Percentiles rank a stretch among this genome's conserved stretches.
Evolutionary conservation across 2,113 vertebrate species (phyloP).

Genomic region (Dromaius novaehollandiae): DNA sequence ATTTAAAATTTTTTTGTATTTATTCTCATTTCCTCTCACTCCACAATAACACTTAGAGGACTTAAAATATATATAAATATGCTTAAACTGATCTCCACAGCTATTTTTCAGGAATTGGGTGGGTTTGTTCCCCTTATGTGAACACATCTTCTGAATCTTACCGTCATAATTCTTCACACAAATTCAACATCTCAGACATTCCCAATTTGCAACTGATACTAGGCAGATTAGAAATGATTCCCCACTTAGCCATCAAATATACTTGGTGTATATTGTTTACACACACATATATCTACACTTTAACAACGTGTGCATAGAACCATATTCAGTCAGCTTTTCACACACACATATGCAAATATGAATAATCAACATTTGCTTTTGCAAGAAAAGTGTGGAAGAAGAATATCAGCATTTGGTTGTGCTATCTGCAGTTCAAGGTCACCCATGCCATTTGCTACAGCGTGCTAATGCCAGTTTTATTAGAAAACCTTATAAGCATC

Average conservation of each 20-base stretch:
- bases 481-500: constrained; percentile 79
- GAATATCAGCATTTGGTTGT: not conserved
- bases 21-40: not conserved
- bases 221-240: not conserved
- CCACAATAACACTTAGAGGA: not conserved
- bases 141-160: not conserved
- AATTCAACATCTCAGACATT: not conserved
- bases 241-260: not conserved
- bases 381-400: not conserved
- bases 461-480: constrained; percentile 74
- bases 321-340: not conserved
- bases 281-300: not conserved
- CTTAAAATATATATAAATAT: not conserved
- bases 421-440: constrained; percentile 68
- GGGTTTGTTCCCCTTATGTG: not conserved
- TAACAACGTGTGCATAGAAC: not conserved
- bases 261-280: not conserved
- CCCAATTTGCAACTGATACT: not conserved
- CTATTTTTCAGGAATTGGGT: not conserved
- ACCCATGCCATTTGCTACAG: constrained; percentile 36
- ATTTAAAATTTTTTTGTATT: not conserved
- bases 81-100: not conserved
- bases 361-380: not conserved
- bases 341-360: not conserved
- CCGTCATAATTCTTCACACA: not conserved